Conservation (phyloP, 37 sponge, comb jelly and placozoan genomes). For the Amphimedon queenslandica region DNA sequence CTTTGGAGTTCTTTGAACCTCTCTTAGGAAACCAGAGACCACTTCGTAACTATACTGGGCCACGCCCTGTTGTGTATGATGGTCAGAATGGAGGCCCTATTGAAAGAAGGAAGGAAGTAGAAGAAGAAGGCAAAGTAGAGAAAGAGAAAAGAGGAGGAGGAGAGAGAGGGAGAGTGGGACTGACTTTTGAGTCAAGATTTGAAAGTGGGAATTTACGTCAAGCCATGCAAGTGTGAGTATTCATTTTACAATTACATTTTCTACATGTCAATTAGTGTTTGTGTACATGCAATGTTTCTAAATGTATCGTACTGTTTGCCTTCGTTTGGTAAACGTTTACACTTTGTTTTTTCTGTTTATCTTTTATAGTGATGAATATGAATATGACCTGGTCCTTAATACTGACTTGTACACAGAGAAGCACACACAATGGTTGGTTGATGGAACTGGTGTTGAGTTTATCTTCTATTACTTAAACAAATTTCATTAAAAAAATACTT, state of each 20-base stretch:
- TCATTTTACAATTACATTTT: too few species aligned
- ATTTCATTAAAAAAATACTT: too few species aligned
- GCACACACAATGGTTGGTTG: constrained; percentile 86
- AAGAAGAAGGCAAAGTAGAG: not conserved
- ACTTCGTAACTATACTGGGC: not conserved
- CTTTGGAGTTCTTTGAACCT: not conserved
- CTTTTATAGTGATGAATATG: constrained; percentile 43
- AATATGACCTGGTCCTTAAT: constrained; percentile 63
- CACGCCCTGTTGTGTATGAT: not conserved
- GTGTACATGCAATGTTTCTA: too few species aligned
- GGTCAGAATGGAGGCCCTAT: not conserved
- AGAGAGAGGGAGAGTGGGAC: not conserved
- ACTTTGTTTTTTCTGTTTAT: too few species aligned
- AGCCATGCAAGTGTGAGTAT: constrained; percentile 58
- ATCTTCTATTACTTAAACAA: too few species aligned
- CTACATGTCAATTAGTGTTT: too few species aligned
- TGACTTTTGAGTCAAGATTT: constrained; percentile 74
- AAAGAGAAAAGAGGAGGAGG: constrained; percentile 4
- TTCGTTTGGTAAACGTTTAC: too few species aligned
- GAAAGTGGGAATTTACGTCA: constrained; percentile 77
- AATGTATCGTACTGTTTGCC: too few species aligned
- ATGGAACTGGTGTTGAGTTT: too few species aligned
- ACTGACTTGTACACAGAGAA: constrained; percentile 79
- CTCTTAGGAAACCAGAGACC: not conserved
- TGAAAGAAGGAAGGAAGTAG: too few species aligned